phyloP scores from a whole-genome alignment of 2,113 vertebrate species.

The Pseudopipra pipra region DNA sequence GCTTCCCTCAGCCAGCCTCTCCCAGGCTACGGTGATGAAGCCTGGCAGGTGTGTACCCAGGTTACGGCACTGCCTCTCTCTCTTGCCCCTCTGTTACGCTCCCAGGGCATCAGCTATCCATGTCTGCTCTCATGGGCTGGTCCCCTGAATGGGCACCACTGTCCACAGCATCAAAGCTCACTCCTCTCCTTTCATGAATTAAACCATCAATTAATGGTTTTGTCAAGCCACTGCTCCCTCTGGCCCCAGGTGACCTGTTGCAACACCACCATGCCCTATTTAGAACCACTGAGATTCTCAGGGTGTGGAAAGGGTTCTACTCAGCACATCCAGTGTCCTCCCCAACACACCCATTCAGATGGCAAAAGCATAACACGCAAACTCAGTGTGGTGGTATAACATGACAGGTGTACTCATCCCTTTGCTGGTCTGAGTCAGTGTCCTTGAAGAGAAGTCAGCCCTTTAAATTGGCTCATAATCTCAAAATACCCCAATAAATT shows the following conservation, averaged over 20 bases:
- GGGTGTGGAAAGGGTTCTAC: accelerated
- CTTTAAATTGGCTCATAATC: neutral
- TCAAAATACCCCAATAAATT: neutral
- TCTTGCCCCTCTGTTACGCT: neutral
- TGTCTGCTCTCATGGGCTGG: neutral
- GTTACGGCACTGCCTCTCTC: neutral
- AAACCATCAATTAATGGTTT: neutral
- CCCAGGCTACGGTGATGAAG: neutral
- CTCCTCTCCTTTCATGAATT: neutral
- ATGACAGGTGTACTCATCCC: accelerated
- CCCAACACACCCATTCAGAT: neutral
- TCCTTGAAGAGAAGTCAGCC: neutral
- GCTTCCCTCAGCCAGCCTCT: neutral
- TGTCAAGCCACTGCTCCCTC: neutral
- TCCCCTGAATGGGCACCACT: neutral
- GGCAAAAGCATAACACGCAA: neutral
- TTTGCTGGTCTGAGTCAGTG: neutral
- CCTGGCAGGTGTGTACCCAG: neutral
- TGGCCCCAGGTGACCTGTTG: neutral
- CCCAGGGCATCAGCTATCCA: neutral
- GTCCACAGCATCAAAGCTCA: neutral
- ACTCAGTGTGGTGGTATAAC: neutral
- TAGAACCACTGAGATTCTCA: neutral
- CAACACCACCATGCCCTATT: neutral
- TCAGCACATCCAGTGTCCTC: neutral